Conservation (phyloP, 2,888 invertebrate genomes). For the Agrochola lychnidis region DNA sequence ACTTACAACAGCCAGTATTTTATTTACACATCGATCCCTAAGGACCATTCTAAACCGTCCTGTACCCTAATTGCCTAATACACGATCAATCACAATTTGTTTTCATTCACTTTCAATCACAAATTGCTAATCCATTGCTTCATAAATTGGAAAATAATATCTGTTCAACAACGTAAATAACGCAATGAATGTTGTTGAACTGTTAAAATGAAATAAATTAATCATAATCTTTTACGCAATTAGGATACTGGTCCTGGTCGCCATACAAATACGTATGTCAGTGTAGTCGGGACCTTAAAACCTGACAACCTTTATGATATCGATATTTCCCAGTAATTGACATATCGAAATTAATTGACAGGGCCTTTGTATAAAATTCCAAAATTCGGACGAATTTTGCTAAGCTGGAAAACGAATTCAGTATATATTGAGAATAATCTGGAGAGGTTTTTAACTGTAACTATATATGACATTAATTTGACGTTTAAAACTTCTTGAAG, state of each 20-base stretch:
- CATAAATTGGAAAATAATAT: no score
- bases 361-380: conserved; percentile 34
- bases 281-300: neutral
- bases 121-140: no score
- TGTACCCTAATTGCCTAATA: no score
- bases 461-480: neutral
- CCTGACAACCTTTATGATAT: conserved; percentile 19
- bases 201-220: no score
- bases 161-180: no score
- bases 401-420: neutral
- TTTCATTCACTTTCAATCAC: no score
- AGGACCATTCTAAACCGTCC: neutral
- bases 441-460: neutral
- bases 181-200: no score
- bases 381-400: conserved; percentile 2
- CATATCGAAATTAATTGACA: conserved; percentile 38
- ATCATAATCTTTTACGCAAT: no score
- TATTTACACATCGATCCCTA: neutral
- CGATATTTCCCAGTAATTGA: conserved; percentile 42
- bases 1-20: neutral
- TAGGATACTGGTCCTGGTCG: neutral
- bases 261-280: neutral
- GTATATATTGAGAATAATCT: neutral
- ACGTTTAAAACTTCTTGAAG: conserved; percentile 8
- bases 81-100: no score